Percentiles rank a stretch among this genome's conserved stretches.
Conservation (phyloP, 2,797 vertebrate species). For the Enteromius argenteus region DNA sequence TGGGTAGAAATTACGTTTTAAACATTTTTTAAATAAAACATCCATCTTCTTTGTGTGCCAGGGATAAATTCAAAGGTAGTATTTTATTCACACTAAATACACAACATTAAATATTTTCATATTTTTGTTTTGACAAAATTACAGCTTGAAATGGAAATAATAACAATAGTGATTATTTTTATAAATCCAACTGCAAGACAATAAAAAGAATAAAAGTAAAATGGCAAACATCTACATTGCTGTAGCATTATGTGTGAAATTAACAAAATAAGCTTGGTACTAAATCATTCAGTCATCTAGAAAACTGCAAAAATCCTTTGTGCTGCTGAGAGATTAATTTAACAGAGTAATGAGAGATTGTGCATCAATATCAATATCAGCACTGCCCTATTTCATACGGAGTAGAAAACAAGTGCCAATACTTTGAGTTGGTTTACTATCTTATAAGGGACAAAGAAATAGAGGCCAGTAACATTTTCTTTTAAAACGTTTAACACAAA, state of each 20-base stretch:
- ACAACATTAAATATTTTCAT: neutral
- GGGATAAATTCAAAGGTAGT: neutral
- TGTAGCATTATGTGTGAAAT: neutral
- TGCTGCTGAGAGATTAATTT: neutral
- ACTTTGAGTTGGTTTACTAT: neutral
- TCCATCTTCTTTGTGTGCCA: neutral
- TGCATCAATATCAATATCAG: neutral
- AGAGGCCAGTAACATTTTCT: neutral
- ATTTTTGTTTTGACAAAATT: neutral
- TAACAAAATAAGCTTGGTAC: neutral
- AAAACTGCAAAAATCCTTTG: neutral
- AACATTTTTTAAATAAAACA: neutral
- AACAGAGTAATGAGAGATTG: neutral
- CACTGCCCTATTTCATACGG: neutral
- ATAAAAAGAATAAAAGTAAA: neutral
- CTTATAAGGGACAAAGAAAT: neutral
- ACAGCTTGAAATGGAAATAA: neutral
- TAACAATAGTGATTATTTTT: neutral
- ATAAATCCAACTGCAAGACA: neutral
- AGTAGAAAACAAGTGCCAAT: neutral
- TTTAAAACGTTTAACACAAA: neutral
- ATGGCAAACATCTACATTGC: neutral
- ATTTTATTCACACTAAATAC: neutral
- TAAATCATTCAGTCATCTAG: neutral
- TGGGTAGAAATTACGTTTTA: neutral